phyloP scores from a whole-genome alignment of 92 coral and sea anemone species.

The Porites evermanni region DNA sequence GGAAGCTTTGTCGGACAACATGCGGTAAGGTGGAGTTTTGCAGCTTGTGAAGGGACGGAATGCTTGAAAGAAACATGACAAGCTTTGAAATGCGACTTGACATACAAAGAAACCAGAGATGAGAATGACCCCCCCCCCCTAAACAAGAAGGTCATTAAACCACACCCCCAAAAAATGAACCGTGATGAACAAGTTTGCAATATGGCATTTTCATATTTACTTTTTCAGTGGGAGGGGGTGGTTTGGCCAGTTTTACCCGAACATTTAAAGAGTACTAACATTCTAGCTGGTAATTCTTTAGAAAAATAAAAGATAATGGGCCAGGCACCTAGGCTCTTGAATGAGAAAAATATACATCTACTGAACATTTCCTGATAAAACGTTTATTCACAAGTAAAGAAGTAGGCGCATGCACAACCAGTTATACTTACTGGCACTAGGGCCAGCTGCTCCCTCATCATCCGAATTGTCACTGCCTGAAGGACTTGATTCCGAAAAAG shows the following conservation, averaged over 20 bases:
- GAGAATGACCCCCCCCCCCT: background rate
- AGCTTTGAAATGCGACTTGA: too few relatives aligned
- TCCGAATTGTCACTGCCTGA: conserved; percentile 15
- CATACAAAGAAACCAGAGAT: too few relatives aligned
- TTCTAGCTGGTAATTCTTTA: background rate
- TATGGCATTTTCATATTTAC: conserved; percentile 22
- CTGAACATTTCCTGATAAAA: conserved; percentile 40
- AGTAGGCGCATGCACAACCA: conserved; percentile 40
- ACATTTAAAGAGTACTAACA: background rate
- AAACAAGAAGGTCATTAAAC: background rate
- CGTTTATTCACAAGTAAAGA: conserved; percentile 26
- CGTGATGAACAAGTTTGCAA: conserved; percentile 38
- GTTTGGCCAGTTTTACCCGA: conserved; percentile 28
- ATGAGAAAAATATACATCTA: conserved; percentile 17
- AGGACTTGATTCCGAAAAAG: conserved; percentile 51
- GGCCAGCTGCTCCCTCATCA: conserved; percentile 32
- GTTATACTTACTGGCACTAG: conserved; percentile 31
- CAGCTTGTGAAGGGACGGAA: conserved; percentile 39
- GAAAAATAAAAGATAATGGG: conserved; percentile 44
- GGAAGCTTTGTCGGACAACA: conserved; percentile 54
- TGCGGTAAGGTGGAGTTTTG: conserved; percentile 22
- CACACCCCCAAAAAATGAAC: conserved; percentile 10
- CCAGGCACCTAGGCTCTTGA: conserved; percentile 18
- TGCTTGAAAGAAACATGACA: conserved; percentile 24
- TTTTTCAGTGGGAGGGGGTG: conserved; percentile 33